A percentile compares a stretch with the other conserved stretches of the same genome.
These are phyloP conservation scores for Cosmia trapezina DNA, from an alignment of 2,888 invertebrate species.

Conservation along the genomic window DNA sequence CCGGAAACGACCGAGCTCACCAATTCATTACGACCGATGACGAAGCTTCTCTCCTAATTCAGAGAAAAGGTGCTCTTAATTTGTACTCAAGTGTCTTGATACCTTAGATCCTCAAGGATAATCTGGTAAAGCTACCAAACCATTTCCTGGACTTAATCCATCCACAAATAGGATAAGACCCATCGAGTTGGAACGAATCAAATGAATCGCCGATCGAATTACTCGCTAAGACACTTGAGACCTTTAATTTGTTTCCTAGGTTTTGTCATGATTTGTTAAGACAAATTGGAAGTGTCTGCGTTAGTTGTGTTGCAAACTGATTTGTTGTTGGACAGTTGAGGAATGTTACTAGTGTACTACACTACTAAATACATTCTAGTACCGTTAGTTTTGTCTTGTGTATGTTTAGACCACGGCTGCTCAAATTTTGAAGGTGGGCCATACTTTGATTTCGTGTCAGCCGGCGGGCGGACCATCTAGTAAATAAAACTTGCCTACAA, in stretches of 20 bases:
- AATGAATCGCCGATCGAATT: conserved; percentile 69
- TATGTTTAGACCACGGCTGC: neutral
- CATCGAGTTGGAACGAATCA: conserved; percentile 65
- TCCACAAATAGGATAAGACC: conserved; percentile 70
- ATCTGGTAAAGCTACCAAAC: conserved; percentile 59
- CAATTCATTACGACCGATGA: conserved; percentile 44
- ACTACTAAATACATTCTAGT: neutral
- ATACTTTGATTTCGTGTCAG: neutral
- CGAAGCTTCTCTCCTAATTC: conserved; percentile 37
- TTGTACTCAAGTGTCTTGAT: conserved; percentile 50
- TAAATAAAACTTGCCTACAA: neutral
- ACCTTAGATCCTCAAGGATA: conserved; percentile 57
- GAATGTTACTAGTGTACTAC: conserved; percentile 3
- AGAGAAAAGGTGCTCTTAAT: conserved; percentile 42
- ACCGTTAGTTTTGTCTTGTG: neutral
- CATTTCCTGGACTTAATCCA: conserved; percentile 69
- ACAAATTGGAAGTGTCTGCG: conserved; percentile 46
- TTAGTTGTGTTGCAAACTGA: conserved; percentile 36
- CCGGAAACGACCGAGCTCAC: conserved; percentile 5
- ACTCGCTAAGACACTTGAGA: conserved; percentile 62
- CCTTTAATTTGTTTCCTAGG: conserved; percentile 62
- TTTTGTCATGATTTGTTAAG: conserved; percentile 59
- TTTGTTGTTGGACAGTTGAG: conserved; percentile 31
- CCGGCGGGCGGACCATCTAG: neutral
- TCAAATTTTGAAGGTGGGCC: neutral